phyloP scores from a whole-genome alignment of 2,113 vertebrate genomes.

The Cnemophilus loriae region DNA sequence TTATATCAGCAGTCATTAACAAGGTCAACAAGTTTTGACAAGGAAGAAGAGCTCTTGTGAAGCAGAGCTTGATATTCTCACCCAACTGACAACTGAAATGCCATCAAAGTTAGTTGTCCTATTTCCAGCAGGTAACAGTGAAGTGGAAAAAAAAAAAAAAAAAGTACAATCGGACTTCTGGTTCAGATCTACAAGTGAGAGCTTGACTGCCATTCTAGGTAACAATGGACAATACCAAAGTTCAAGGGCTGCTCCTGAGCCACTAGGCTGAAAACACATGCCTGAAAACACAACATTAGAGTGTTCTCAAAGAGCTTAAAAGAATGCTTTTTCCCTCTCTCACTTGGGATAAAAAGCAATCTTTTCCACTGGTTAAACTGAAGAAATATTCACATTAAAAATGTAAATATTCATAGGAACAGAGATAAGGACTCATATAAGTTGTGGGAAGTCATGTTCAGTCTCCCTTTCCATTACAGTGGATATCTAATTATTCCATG shows the following conservation, averaged over 20 bases:
- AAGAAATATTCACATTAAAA: constrained; percentile 20
- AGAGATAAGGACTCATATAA: neutral
- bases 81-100: neutral
- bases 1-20: neutral
- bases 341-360: neutral
- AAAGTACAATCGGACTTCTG: neutral
- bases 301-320: neutral
- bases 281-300: neutral
- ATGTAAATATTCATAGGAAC: neutral
- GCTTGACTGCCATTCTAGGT: neutral
- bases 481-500: neutral
- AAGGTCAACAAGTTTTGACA: neutral
- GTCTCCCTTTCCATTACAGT: neutral
- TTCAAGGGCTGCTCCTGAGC: neutral
- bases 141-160: neutral
- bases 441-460: neutral
- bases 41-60: neutral
- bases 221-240: neutral
- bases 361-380: neutral
- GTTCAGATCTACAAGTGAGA: neutral
- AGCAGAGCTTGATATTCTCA: neutral
- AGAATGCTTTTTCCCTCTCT: neutral
- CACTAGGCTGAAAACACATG: neutral
- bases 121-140: neutral
- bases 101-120: neutral